A percentile compares a stretch with the other conserved stretches of the same genome.
Evolutionary conservation across 2,113 vertebrate genomes (phyloP).

Genomic region (Phrynosoma platyrhinos): DNA sequence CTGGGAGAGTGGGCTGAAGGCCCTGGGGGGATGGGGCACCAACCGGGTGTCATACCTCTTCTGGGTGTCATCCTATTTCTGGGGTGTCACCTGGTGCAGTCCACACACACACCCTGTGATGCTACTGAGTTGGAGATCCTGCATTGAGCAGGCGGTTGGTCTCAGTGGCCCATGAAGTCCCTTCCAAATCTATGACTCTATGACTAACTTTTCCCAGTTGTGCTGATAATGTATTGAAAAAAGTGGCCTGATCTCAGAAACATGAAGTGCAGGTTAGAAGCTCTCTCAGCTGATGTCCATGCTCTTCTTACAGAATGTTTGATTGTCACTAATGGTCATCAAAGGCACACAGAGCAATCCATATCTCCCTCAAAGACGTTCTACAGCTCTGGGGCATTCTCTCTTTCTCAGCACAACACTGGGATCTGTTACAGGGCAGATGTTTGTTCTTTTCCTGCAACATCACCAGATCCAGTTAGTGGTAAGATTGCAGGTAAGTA

Average conservation of each 20-base stretch:
- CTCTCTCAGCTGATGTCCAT: neutral
- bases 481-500: constrained; percentile 78
- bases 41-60: no score
- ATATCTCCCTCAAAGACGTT: neutral
- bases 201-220: no score
- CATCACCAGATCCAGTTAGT: constrained; percentile 32
- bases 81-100: no score
- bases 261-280: constrained; percentile 4
- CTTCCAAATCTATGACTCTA: no score
- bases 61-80: no score
- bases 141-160: no score
- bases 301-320: neutral
- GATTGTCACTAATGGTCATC: neutral
- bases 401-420: constrained; percentile 41
- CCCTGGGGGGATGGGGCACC: no score
- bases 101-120: no score
- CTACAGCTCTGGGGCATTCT: constrained; percentile 8
- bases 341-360: neutral
- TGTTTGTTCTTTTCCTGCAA: constrained; percentile 30
- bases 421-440: constrained; percentile 34
- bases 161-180: no score
- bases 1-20: no score
- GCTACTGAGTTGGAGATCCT: no score
- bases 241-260: constrained; percentile 12
- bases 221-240: neutral